Conservation (phyloP, 2,797 vertebrate genomes). For the Hyperoplus lanceolatus region DNA sequence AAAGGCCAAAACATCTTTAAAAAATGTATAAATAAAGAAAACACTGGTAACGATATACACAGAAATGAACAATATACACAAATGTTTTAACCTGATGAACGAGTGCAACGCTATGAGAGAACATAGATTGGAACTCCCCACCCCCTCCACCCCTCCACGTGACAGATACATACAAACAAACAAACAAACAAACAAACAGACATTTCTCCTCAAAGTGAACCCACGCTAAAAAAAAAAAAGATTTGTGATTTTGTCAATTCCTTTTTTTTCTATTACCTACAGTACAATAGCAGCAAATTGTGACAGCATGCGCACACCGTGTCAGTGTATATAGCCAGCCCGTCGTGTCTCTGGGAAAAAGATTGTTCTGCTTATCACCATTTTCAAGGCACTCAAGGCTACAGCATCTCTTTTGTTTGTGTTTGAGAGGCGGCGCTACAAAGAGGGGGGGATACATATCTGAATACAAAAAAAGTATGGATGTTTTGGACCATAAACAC, state of each 20-base stretch:
- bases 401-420: constrained; percentile 51
- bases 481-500: constrained; percentile 8
- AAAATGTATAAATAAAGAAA: too few species aligned
- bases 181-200: not conserved
- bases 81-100: not conserved
- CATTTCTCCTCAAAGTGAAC: not conserved
- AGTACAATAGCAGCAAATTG: constrained; percentile 36
- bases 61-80: too few species aligned
- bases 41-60: too few species aligned
- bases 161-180: not conserved
- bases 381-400: constrained; percentile 57
- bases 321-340: constrained; percentile 14
- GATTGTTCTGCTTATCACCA: constrained; percentile 57
- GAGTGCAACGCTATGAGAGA: not conserved
- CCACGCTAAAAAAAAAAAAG: not conserved
- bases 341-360: constrained; percentile 22
- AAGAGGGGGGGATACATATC: constrained; percentile 33
- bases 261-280: constrained; percentile 27
- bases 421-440: constrained; percentile 17
- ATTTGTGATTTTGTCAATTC: constrained; percentile 18
- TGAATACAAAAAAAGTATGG: constrained; percentile 4
- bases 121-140: not conserved
- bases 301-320: constrained; percentile 4
- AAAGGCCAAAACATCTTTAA: too few species aligned
- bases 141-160: too few species aligned